Evolutionary conservation across 2,888 invertebrate genomes (phyloP), one percentile per base, ranked within the genome.

Genomic region (Masnerella sp.): DNA sequence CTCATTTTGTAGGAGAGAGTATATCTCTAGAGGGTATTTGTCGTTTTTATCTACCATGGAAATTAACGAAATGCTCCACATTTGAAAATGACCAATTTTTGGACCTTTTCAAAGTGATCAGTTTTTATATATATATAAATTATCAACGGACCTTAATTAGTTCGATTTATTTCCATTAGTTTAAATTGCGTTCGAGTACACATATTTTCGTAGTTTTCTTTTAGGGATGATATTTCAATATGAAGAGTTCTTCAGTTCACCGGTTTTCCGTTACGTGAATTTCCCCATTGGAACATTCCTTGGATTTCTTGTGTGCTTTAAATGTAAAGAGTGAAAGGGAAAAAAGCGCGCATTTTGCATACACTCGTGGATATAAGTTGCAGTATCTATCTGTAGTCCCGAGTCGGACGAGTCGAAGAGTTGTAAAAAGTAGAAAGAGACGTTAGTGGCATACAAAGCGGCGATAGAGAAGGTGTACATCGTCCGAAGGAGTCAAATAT

Each of bases 381-480:
- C 43, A 12, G 51, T 61, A 61, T 69, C 61, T 62, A 32, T 43
- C 56, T 62, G 32, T n/a, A 62, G 32, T 59, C 9, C 28, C 11
- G 15, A 22, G 25, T 40, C 45, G 59, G 15, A 36, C 2, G 28
- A 20, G 22, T n/a, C n/a, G n/a, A n/a, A n/a, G 30, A 22, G 18
- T 40, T 47, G 45, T 61, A 28, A 38, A 51, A 61, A 61, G 40
- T 32, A 47, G 34, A 69, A 54, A 54, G 52, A 61, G 52, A 61
- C 43, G 59, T 69, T 69, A 45, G 52, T 69, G 52, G 40, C 61
- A 45, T 32, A 68, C 69, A 61, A 61, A 69, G 56, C 15, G 7
- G 11, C 15, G 20, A 30, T 30, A 61, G 20, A 56, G 49, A 49
- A 18, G 32, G 22, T 47, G 11, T 18, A 25, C n/a, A 54, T 8